These are phyloP conservation scores for Ifrita kowaldi DNA, from an alignment of 2,113 vertebrate genomes.

Conservation along the genomic window DNA sequence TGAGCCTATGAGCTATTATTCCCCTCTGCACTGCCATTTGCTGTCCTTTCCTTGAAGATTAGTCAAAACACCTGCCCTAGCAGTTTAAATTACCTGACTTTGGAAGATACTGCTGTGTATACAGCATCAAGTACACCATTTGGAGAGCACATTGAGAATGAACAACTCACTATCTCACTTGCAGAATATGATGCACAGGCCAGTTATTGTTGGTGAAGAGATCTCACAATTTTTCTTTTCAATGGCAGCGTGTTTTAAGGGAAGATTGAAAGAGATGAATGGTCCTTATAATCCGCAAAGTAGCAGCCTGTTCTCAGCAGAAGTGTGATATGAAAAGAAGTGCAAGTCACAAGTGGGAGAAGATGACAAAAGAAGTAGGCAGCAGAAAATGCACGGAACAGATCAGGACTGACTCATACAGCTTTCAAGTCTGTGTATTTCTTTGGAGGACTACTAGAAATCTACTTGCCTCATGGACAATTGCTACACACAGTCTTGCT, in stretches of 20 bases:
- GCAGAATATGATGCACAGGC: not conserved
- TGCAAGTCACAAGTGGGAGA: constrained; percentile 38
- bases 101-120: not conserved
- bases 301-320: not conserved
- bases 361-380: constrained; percentile 35
- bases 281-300: constrained; percentile 9
- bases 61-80: not conserved
- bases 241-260: not conserved
- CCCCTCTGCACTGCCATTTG: not conserved
- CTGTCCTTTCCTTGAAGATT: not conserved
- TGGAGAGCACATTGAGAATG: not conserved
- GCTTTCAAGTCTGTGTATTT: not conserved
- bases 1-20: not conserved
- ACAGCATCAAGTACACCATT: not conserved
- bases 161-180: not conserved
- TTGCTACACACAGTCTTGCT: not conserved
- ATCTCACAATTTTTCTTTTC: constrained; percentile 22
- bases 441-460: not conserved
- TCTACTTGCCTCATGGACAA: not conserved
- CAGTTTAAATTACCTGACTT: not conserved
- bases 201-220: constrained; percentile 13
- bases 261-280: constrained; percentile 8
- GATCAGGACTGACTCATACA: not conserved
- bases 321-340: constrained; percentile 24
- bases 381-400: constrained; percentile 12